Base-by-base conservation (phyloP, 2,888 invertebrate species). In the Caenorhabditis sp. region DNA sequence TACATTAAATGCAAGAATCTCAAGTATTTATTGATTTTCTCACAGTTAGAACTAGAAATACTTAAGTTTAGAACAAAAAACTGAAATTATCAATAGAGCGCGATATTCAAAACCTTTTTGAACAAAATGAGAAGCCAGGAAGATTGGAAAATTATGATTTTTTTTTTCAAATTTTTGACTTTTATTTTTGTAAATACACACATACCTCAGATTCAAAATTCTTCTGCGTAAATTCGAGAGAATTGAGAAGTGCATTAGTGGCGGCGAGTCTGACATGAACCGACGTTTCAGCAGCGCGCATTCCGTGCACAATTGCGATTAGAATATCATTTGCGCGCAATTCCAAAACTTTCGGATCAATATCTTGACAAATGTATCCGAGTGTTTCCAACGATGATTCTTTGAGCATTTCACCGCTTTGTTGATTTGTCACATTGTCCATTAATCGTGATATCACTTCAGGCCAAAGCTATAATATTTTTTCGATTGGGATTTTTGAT, bases 321-420 rank as follows among this genome's bases (percentile, higher is more conserved):
- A 99, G 91, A 85, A 99, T 97, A 84, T 93, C 93, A 90, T 99
- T 97, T 31, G 96, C 94, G 88, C 96, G 95, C 69, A 93, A 91
- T 72, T 94, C 93, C 80, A 99, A 90, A 27, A 95, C 94, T 24
- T 76, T 58, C 6, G 83, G 88, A 85, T 91, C 91, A 84, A 97
- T 96, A 89, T 99, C 99, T 90, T 97, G 96, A 88, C 99, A 99
- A 83, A 97, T 96, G 88, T 97, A 97, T 53, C 99, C 99, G 83
- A 99, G 95, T 54, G 99, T 93, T 91, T 99, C 99, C 61, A 99
- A 90, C 0, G 97, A 95, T 1, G 97, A 93, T 90, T 99, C 97
- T 86, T 94, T 95, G 89, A 95, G 93, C 91, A 94, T 92, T 90
- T 97, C 97, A 23, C 94, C 93, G 61, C 94, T 94, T 21, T 84